Base-by-base conservation (phyloP, 2,888 invertebrate species). In the Diaphora mendica region DNA sequence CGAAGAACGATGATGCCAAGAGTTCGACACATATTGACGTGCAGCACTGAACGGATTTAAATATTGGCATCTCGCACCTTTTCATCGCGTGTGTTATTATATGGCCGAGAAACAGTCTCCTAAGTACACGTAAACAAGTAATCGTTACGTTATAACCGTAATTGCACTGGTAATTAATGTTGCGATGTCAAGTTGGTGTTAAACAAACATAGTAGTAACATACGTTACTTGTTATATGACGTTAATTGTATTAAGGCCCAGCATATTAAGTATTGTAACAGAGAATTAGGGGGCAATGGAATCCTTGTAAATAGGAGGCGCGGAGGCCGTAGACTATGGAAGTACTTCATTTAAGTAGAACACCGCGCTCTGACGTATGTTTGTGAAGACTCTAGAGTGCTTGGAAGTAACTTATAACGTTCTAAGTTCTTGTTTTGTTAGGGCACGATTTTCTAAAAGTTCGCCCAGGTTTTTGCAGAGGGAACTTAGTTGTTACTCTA, bases 11-110 rank as follows among this genome's bases (percentile, higher is more conserved):
- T 44, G 67, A 78, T 90, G 91, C 90, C 91, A 90, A 90, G 77
- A 83, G 77, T 82, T 86, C 81, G 87, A 88, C 81, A 85, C 73
- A 86, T 86, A 86, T 85, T 85, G 82, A 89, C 82, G 86, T 81
- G 71, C 76, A 84, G 82, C 78, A 83, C 75, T 78, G 78, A 81
- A 87, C 86, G 83, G 76, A 83, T 79, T 77, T 73, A 81, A 86
- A 87, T 83, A 86, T 87, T 89, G 85, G 86, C 89, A 76, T 42
- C 79, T 81, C 79, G 77, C 71, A 79, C 75, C 73, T 75, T 48
- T 51, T 67, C 67, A 66, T 76, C 70, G 72, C 70, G 74, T 71
- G 68, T 71, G 77, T 73, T 71, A 66, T 30, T 75, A 59, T 72
- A 79, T 70, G 65, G 70, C 68, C 73, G 72, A 72, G 68, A 64